These are phyloP conservation scores for Amphibalanus amphitrite DNA, from an alignment of 1,140 invertebrate species.

Conservation along the genomic window DNA sequence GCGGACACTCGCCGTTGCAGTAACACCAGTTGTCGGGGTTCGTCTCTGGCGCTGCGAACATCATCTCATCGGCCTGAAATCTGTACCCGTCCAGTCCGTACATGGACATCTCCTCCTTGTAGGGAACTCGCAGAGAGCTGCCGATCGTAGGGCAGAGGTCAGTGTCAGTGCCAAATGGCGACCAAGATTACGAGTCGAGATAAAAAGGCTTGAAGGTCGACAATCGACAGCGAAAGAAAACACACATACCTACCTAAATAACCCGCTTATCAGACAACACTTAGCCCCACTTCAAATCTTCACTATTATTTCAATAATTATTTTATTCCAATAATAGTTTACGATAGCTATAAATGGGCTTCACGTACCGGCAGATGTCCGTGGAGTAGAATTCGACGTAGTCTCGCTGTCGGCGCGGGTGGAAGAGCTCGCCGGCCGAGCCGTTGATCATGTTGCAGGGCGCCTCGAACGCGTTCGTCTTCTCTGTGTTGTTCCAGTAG, in stretches of 20 bases:
- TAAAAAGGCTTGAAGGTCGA: too few species aligned
- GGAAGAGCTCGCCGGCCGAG: conserved; percentile 55
- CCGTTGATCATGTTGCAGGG: conserved; percentile 30
- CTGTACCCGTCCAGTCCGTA: neutral
- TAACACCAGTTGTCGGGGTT: neutral
- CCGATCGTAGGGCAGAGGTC: too few species aligned
- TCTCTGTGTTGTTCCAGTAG: conserved; percentile 45
- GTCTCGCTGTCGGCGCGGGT: conserved; percentile 31
- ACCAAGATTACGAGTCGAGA: too few species aligned
- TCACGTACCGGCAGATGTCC: conserved; percentile 23
- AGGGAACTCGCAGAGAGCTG: neutral
- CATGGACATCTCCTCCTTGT: neutral
- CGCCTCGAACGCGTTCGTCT: conserved; percentile 23
- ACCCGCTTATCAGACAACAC: too few species aligned
- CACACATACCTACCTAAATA: too few species aligned
- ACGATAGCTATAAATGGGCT: too few species aligned
- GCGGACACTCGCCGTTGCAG: neutral
- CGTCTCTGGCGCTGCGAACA: neutral
- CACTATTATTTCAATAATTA: too few species aligned
- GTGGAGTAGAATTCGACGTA: conserved; percentile 20
- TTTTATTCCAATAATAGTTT: too few species aligned
- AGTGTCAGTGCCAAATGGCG: too few species aligned
- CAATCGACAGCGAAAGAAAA: too few species aligned
- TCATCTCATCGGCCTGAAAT: neutral
- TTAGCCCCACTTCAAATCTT: too few species aligned